A percentile compares a stretch with the other conserved stretches of the same genome.
Conservation (phyloP, 1,140 invertebrate genomes). For the silkworm (Bombyx mori) region ASM3026992v2 NC_085118.1:7962001-7962500, state of each 20-base stretch:
- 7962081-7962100: conserved; percentile 44
- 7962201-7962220: conserved; percentile 58
- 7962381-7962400: too few relatives aligned
- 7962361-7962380: too few relatives aligned
- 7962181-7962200: conserved; percentile 68
- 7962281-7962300: conserved; percentile 3
- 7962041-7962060: conserved; percentile 9
- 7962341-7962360: too few relatives aligned
- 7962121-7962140: conserved; percentile 56
- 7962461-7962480: too few relatives aligned
- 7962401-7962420: too few relatives aligned
- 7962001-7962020: neutral
- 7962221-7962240: conserved; percentile 57
- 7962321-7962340: too few relatives aligned
- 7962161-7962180: conserved; percentile 65
- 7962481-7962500: too few relatives aligned
- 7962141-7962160: conserved; percentile 61
- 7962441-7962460: too few relatives aligned
- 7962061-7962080: conserved; percentile 33
- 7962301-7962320: too few relatives aligned
- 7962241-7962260: conserved; percentile 50
- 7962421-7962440: too few relatives aligned
- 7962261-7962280: conserved; percentile 23
- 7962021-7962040: too few relatives aligned
- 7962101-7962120: conserved; percentile 35